Conservation (phyloP, 2,113 vertebrate species). For the Pteropus alecto region DNA sequence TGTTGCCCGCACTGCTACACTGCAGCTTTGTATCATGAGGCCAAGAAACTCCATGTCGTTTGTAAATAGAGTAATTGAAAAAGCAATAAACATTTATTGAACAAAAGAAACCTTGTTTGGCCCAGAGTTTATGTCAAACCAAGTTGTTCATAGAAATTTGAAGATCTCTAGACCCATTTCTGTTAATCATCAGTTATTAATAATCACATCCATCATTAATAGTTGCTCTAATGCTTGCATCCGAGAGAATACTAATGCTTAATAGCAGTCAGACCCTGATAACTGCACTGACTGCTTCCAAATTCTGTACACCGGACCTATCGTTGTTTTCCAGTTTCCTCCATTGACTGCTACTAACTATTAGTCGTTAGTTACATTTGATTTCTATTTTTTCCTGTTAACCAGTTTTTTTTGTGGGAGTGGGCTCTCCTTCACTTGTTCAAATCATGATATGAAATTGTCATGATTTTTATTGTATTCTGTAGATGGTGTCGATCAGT, state of each 20-base stretch:
- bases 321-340: constrained; percentile 83
- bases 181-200: constrained; percentile 95
- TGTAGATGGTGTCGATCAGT: constrained; percentile 90
- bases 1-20: constrained; percentile 89
- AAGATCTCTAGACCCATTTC: constrained; percentile 91
- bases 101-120: constrained; percentile 90
- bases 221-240: constrained; percentile 94
- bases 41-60: constrained; percentile 92
- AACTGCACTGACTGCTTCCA: constrained; percentile 85
- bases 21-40: constrained; percentile 91
- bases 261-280: constrained; percentile 91
- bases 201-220: constrained; percentile 94
- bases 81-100: constrained; percentile 96
- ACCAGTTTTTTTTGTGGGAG: constrained; percentile 83
- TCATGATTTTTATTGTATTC: constrained; percentile 92
- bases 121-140: constrained; percentile 93
- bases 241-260: constrained; percentile 93
- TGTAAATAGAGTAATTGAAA: constrained; percentile 96
- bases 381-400: constrained; percentile 89
- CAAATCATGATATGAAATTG: constrained; percentile 91
- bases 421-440: constrained; percentile 88
- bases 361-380: constrained; percentile 89
- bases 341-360: constrained; percentile 94
- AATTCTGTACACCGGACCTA: constrained; percentile 80
- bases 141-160: constrained; percentile 85